A percentile compares a stretch with the other conserved stretches of the same genome.
phyloP scores from a whole-genome alignment of 1,140 invertebrate species.

The Trichonephila inaurata region DNA sequence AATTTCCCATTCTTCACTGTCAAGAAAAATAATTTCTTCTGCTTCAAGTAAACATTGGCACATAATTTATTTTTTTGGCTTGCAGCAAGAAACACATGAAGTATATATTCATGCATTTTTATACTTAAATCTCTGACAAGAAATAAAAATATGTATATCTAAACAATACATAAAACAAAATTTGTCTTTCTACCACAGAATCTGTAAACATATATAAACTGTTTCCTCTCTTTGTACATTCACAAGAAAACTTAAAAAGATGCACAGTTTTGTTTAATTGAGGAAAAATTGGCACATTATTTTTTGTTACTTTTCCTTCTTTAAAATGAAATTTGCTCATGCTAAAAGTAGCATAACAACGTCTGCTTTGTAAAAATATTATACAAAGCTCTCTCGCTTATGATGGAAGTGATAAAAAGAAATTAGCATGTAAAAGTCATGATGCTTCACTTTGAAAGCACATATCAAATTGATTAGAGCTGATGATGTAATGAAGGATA shows the following conservation, averaged over 20 bases:
- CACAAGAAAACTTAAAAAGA: too few species aligned
- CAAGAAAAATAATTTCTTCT: conserved; percentile 29
- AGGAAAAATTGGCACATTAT: conserved; percentile 5
- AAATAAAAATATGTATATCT: conserved; percentile 46
- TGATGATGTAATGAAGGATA: conserved; percentile 35
- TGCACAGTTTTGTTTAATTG: neutral
- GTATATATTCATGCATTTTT: neutral
- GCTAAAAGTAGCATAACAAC: conserved; percentile 18
- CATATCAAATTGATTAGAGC: conserved; percentile 39
- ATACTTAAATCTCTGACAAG: conserved; percentile 7
- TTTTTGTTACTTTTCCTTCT: neutral
- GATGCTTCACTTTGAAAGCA: conserved; percentile 43
- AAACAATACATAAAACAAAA: conserved; percentile 27
- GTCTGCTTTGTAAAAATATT: conserved; percentile 3
- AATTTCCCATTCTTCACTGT: conserved; percentile 1
- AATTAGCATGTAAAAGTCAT: neutral
- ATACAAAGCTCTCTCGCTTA: neutral
- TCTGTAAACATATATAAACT: neutral
- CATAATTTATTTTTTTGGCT: conserved; percentile 7
- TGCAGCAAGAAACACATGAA: conserved; percentile 49
- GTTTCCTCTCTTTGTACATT: too few species aligned
- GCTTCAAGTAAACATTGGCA: neutral
- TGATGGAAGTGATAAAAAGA: neutral
- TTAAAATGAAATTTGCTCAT: neutral
- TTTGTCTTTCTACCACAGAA: neutral